phyloP scores from a whole-genome alignment of 2,797 vertebrate genomes.

The Hemibagrus guttatus region DNA sequence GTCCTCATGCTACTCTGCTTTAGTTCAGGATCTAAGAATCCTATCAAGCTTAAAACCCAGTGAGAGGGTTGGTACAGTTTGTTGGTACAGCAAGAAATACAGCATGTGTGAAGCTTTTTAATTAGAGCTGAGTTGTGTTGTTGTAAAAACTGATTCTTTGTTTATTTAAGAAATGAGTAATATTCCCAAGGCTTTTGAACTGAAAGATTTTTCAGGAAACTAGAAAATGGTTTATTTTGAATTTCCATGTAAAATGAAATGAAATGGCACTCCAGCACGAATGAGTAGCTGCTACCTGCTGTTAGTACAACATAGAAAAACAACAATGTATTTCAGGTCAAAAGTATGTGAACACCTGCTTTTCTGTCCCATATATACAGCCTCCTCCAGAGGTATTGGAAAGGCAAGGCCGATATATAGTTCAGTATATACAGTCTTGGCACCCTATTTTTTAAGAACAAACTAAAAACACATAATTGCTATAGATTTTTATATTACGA shows the following conservation, averaged over 20 bases:
- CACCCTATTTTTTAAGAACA: no score
- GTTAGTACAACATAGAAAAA: constrained; percentile 9
- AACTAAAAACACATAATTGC: no score
- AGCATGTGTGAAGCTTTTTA: background rate
- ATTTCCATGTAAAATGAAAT: background rate
- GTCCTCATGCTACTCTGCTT: background rate
- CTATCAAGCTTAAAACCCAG: background rate
- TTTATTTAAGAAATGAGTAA: background rate
- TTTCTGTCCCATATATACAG: no score
- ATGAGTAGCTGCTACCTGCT: background rate
- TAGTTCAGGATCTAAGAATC: background rate
- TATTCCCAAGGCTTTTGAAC: no score
- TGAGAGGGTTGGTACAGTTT: background rate
- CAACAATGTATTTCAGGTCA: background rate
- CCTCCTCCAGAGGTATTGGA: no score
- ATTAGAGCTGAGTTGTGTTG: background rate
- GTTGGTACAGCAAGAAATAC: background rate
- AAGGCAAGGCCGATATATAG: no score
- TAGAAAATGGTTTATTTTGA: background rate
- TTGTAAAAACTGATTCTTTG: background rate
- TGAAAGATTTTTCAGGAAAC: no score
- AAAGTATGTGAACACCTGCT: no score
- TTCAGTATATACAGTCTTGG: no score
- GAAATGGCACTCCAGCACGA: background rate
- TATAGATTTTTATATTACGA: no score